A percentile compares a stretch with the other conserved stretches of the same genome.
Evolutionary conservation across 23 tunicate genomes (phyloP).

Genomic region (Diplosoma virens): DNA sequence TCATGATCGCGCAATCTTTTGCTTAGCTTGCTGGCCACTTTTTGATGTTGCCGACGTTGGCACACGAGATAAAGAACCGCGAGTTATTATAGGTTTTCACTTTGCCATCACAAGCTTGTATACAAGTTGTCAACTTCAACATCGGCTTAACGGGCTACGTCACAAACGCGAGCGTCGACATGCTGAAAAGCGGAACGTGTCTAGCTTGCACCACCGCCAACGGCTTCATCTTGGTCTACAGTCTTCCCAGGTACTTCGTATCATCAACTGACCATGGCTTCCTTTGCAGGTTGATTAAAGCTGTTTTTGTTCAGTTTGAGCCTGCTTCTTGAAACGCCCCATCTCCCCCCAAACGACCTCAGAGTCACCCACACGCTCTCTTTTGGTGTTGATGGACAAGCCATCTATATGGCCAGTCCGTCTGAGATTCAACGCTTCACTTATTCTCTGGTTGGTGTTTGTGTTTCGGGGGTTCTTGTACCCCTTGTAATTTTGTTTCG

Average conservation of each 20-base stretch:
- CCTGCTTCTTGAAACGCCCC: slow-evolving; percentile 25
- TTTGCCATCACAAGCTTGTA: slow-evolving; percentile 44
- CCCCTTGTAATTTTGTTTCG: background rate
- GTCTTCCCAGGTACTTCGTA: slow-evolving; percentile 52
- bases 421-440: slow-evolving; percentile 66
- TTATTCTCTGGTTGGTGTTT: slow-evolving; percentile 44
- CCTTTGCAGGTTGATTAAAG: background rate
- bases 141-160: slow-evolving; percentile 17
- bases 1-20: no score
- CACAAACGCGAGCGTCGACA: slow-evolving; percentile 31
- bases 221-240: slow-evolving; percentile 33
- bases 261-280: no score
- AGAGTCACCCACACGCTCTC: slow-evolving; percentile 53
- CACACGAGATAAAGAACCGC: no score
- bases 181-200: slow-evolving; percentile 9
- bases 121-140: slow-evolving; percentile 34
- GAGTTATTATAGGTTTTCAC: slow-evolving; percentile 43
- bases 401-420: slow-evolving; percentile 51
- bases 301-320: slow-evolving; percentile 29
- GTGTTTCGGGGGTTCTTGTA: background rate
- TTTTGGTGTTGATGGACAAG: slow-evolving; percentile 55
- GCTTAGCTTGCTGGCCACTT: no score
- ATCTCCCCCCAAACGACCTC: slow-evolving; percentile 34
- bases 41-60: no score
- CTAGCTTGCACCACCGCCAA: slow-evolving; percentile 40